Base-by-base conservation (phyloP, 1,140 invertebrate species). In the Drosophila repletoides region DNA sequence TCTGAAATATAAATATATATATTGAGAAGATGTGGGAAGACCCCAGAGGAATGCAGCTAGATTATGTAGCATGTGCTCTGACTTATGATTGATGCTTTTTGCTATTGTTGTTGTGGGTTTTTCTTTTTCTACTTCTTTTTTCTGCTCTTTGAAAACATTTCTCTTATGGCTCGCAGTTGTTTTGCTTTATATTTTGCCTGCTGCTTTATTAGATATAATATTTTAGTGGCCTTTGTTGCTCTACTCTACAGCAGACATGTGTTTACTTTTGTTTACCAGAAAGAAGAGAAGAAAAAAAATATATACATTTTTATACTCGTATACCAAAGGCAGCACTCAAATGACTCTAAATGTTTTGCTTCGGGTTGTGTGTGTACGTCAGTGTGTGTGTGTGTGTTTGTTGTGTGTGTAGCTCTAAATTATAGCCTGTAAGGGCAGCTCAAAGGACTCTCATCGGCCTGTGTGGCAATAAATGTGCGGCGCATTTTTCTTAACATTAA, bases 1-100 rank as follows among this genome's bases (percentile, higher is more conserved):
- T n/a, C 14, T 43, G 41, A 29, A 51, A 49, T 48, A 52, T 24
- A 31, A 68, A 79, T 74, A 70, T 60, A 80, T 58, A 66, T 66
- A 75, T 58, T 19, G 51, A 46, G 24, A 46, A 19, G 64, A 10
- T 10, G 9, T 22, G 24, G 36, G 34, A 28, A 34, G 29, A 29
- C 33, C 24, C 19, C 48, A 29, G 22, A 29, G 52, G 46, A 24
- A 48, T 28, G 52, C 10, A 56, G 48, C 31, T 48, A 72, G 76
- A 81, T 81, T 76, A 69, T 76, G 72, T 67, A 76, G 72, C 64
- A 83, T 73, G 56, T 84, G 74, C 79, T 60, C 48, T 79, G 80
- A 86, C 80, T 86, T 86, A 86, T 86, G 80, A 86, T 86, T 86
- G 80, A 86, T 86, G 80, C 71, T 56, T 86, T 86, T 86, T 86